Evolutionary conservation across 2,888 invertebrate species (phyloP), one percentile per base, ranked within the genome.

Genomic region (Zygothrica quintamaculata): DNA sequence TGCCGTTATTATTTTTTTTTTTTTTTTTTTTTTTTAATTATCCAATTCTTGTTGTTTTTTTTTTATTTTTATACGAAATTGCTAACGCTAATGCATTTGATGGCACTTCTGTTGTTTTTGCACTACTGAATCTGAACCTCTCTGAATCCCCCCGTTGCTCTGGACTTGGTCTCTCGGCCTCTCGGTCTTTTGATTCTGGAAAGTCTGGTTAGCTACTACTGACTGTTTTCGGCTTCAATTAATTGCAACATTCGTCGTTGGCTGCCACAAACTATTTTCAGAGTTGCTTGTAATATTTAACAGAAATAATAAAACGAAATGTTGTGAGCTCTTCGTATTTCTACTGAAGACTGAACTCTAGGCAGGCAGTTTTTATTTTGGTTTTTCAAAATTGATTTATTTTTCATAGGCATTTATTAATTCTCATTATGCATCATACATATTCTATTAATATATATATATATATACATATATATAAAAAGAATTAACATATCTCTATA

Each of bases 311-410:
- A 62, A 39, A 39, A 58, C 46, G 39, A 55, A 65, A 61, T 42
- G 59, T 47, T 67, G 47, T 67, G 53, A 71, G 58, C 66, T 60
- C 65, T 67, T 74, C 43, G 81, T 71, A 65, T 64, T 74, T 58
- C 65, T 72, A 68, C 75, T 67, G 75, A 74, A 81, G 78, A 77
- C 78, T 81, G 34, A 77, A 65, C 55, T 39, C 11, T 42, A 33
- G 11, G 25, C 22, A 52, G 26, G 29, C 44, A 74, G 16, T 34
- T 59, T 39, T 29, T 31, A 36, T 40, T 57, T 43, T 26, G 13
- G 16, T 62, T 39, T 11, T 37, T 50, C 16, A 48, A 47, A 50
- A 52, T 68, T 68, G 68, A 68, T 52, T 56, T 37, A 31, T 43
- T 58, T 59, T 13, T n/a, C 8, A 56, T 25, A 18, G 46, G 60